Base-by-base conservation (phyloP, 2,113 vertebrate species). In the Dascyllus trimaculatus region DNA sequence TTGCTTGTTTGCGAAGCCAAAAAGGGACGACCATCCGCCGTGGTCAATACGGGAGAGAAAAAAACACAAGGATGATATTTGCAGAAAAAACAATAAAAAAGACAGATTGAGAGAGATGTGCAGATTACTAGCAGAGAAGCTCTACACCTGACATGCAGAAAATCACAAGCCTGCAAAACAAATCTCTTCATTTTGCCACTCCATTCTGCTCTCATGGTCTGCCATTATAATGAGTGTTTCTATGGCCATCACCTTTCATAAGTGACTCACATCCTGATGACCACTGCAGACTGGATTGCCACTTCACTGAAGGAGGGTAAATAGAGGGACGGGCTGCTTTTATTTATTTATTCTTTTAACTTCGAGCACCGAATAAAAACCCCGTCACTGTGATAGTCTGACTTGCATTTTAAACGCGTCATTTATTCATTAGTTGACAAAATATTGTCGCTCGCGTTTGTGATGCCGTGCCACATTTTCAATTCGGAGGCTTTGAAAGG, bases 241-340 rank as follows among this genome's bases (percentile, higher is more conserved):
- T 68, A 52, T 64, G 67, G 77, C 79, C 69, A 77, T 82, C 75
- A 71, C 85, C 85, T 84, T 85, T 78, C 61, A 53, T 58, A 82
- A 87, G 60, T 85, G 81, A 22, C 88, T 85, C 69, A 67, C 67
- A 64, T 87, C 32, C 56, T 60, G 74, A 84, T 87, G 85, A 84
- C 88, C 82, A 83, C 80, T 71, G 82, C 88, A 81, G n/a, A 60
- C 66, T 87, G 52, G 70, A 92, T 82, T 53, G 77, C 70, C 75
- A 67, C 87, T 92, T 73, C 59, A 71, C 21, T 75, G n/a, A 49
- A 88, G 86, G 35, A 51, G 45, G 43, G 43, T 65, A 72, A 82
- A 81, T 59, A 74, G 56, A 75, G 25, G 61, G 21, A 54, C 1
- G 1, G 51, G 22, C 46, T 17, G 19, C 52, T 35, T 81, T 60